Evolutionary conservation across 1,140 invertebrate genomes (phyloP).

Genomic region (Aphis gossypii): DNA sequence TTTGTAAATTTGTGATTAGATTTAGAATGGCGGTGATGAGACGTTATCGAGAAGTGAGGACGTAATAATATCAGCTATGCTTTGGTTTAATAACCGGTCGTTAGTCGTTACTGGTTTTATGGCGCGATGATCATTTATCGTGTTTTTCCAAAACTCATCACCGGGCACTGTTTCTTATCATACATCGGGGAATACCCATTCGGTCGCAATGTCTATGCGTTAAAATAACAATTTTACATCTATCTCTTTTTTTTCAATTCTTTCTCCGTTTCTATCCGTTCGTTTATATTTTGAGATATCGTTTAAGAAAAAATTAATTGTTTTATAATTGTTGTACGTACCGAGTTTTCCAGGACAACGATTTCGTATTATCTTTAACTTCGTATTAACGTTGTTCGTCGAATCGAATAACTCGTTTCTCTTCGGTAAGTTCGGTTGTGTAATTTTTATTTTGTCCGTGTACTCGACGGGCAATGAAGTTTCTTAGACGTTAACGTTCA

Average conservation of each 20-base stretch:
- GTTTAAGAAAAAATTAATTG: background rate
- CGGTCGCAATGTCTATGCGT: background rate
- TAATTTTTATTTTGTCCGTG: background rate
- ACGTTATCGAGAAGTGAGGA: background rate
- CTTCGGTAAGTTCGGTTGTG: background rate
- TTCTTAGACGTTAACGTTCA: background rate
- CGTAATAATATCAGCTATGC: background rate
- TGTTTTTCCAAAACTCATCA: background rate
- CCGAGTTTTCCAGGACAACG: slow-evolving; percentile 10
- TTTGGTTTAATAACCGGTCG: background rate
- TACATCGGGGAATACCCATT: background rate
- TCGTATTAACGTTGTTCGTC: background rate
- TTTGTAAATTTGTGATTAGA: background rate
- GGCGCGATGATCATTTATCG: background rate
- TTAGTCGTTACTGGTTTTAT: slow-evolving; percentile 5
- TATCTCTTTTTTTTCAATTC: background rate
- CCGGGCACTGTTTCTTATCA: slow-evolving; percentile 8
- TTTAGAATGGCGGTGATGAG: background rate
- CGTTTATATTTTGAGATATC: background rate
- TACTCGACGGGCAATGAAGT: background rate
- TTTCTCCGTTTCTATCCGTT: background rate
- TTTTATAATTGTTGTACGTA: background rate
- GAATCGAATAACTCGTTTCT: background rate
- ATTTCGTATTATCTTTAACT: background rate
- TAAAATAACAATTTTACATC: slow-evolving; percentile 1